Conservation (phyloP, 2,797 vertebrate species). For the Hypotaenidia okinawae region DNA sequence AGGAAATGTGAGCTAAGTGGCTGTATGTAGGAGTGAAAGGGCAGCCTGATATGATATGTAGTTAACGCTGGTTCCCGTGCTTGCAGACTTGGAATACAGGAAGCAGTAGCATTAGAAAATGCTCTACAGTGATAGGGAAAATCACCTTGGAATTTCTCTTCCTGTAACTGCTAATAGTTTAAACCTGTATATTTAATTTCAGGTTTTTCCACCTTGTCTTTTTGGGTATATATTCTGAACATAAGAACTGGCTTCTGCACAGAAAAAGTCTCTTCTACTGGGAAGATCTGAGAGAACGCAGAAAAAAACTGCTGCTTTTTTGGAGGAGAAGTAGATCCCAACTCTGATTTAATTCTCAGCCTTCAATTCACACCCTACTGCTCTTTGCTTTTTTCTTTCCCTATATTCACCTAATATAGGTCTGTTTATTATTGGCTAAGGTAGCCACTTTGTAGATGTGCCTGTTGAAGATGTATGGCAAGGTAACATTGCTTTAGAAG, state of each 20-base stretch:
- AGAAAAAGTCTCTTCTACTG: background rate
- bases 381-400: background rate
- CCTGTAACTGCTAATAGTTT: background rate
- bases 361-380: background rate
- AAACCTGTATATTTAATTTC: background rate
- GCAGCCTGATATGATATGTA: background rate
- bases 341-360: background rate
- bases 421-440: background rate
- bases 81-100: background rate
- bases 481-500: background rate
- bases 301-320: background rate
- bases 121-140: background rate
- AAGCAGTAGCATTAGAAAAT: background rate
- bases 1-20: background rate
- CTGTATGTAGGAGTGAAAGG: background rate
- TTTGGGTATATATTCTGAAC: background rate
- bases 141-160: background rate
- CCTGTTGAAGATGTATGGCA: background rate
- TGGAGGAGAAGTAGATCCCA: background rate
- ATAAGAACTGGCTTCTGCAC: background rate
- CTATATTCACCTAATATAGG: rapidly evolving
- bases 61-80: background rate
- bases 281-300: background rate
- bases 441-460: background rate
- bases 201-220: background rate